Base-by-base conservation (phyloP, 2,113 vertebrate species). In the Picathartes gymnocephalus region DNA sequence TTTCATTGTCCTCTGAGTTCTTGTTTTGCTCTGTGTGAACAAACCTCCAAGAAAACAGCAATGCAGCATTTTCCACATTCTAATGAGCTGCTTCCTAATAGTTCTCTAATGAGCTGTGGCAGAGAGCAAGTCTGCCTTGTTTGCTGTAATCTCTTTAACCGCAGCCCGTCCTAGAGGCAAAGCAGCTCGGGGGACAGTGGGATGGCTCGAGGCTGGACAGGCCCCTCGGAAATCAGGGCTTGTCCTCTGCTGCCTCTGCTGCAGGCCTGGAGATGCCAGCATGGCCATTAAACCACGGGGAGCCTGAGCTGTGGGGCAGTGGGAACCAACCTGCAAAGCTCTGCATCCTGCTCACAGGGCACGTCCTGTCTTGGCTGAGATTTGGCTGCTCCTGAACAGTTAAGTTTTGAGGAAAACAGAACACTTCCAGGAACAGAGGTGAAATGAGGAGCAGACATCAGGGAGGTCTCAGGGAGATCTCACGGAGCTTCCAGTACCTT, bases 81-180 rank as follows among this genome's bases (percentile, higher is more conserved):
- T 93, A 96, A 95, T 89, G 90, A 95, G 84, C 73, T 90, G 77
- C 72, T 91, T 84, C 82, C 81, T 95, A 81, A 89, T 51, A 87
- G 73, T 79, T 93, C 44, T 56, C 78, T 93, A 95, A 95, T 72
- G 84, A 95, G 82, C 93, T 95, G 92, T 95, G 66, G 90, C 78
- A 96, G 78, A 35, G 61, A 79, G 66, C 31, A 80, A 85, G 88
- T 45, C 16, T 65, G 50, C 50, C 62, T 76, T 82, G 73, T 82
- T 89, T 79, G 40, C 88, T 90, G 93, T 94, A 72, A 91, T 91
- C 53, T 80, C 31, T 93, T 71, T 80, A 91, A 78, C 87, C 89
- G 81, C 56, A 91, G 51, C 27, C 42, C 85, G 4, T 77, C 61
- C 54, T n/a, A 25, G 45, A 86, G 66, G 57, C 22, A 86, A 72